Conservation (phyloP, 2,888 invertebrate genomes). For the Plebejus argus region DNA sequence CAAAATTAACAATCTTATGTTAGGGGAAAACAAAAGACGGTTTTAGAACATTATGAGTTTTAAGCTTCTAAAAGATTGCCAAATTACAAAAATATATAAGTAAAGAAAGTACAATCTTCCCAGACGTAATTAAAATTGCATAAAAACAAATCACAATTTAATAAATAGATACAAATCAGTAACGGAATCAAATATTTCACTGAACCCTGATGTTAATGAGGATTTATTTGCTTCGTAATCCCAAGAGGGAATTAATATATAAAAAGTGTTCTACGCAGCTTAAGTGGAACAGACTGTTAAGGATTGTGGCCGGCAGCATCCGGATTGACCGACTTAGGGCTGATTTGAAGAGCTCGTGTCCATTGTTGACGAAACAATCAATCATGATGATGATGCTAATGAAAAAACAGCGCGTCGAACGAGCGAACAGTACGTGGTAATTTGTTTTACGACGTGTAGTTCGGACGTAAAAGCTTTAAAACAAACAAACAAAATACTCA, state of each 20-base stretch:
- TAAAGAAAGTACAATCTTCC: background rate
- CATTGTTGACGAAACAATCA: background rate
- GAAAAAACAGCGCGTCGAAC: background rate
- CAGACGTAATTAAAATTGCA: background rate
- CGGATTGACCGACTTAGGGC: slow-evolving; percentile 5
- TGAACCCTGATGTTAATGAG: background rate
- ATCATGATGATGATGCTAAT: background rate
- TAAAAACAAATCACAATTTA: background rate
- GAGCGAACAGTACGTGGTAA: background rate
- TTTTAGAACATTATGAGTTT: background rate
- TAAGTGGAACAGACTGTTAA: background rate
- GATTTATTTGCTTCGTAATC: slow-evolving; percentile 17
- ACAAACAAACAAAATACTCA: slow-evolving; percentile 22
- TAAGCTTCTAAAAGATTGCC: background rate
- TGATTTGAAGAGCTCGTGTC: background rate
- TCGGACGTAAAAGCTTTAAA: background rate
- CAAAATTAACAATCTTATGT: background rate
- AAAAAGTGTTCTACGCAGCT: background rate
- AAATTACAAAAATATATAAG: background rate
- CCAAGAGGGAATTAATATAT: background rate
- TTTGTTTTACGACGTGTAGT: slow-evolving; percentile 8
- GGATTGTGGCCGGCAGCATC: slow-evolving; percentile 12
- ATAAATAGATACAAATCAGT: background rate
- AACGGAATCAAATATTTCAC: background rate
- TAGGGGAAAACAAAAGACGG: background rate